Conservation (phyloP, 2,888 invertebrate species). For the Sinhomidia bicolor region DNA sequence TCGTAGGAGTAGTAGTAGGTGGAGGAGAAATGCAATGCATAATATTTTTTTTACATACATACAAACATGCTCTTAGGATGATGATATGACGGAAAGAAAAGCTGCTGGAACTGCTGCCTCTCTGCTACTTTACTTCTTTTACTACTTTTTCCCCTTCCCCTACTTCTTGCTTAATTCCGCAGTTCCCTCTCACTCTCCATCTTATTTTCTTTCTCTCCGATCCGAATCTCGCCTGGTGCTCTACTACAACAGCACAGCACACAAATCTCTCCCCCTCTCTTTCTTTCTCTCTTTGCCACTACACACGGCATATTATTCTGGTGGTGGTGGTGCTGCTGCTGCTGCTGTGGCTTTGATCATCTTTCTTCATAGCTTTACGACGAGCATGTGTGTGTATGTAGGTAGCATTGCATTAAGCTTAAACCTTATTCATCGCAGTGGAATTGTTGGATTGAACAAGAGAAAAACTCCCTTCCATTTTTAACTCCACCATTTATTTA, state of each 20-base stretch:
- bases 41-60: not conserved
- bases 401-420: too few species aligned
- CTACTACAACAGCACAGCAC: not conserved
- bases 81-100: not conserved
- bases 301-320: too few species aligned
- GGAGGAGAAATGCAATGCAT: not conserved
- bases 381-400: too few species aligned
- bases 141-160: not conserved
- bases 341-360: not conserved
- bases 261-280: not conserved
- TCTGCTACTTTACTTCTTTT: not conserved
- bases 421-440: not conserved
- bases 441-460: not conserved
- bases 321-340: too few species aligned
- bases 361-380: not conserved
- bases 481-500: not conserved
- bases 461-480: not conserved
- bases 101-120: too few species aligned
- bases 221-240: not conserved
- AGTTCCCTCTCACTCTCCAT: not conserved
- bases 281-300: too few species aligned
- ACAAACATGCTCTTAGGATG: not conserved
- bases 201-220: not conserved
- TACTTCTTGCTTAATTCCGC: slow-evolving; percentile 4
- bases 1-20: too few species aligned